phyloP scores from a whole-genome alignment of 1,140 invertebrate species.

The Zelostemma sp. region DNA sequence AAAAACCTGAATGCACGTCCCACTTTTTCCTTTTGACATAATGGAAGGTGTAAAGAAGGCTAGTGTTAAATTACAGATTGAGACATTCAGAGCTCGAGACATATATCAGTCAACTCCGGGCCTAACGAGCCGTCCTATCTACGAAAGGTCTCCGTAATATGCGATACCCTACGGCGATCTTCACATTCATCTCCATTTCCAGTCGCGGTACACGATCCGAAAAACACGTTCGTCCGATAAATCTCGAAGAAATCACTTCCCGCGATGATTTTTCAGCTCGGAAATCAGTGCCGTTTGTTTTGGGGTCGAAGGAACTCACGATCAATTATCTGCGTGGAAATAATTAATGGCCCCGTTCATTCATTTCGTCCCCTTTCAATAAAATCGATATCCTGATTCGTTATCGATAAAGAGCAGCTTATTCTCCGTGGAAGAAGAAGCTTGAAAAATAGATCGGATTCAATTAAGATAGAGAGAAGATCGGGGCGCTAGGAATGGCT shows the following conservation, averaged over 20 bases:
- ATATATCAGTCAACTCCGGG: background rate
- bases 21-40: slow-evolving; percentile 1
- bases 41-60: slow-evolving; percentile 3
- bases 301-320: background rate
- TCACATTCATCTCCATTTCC: slow-evolving; percentile 2
- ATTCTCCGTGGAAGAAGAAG: background rate
- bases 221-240: background rate
- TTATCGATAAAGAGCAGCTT: slow-evolving; percentile 1
- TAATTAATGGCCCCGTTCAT: background rate
- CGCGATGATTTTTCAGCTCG: background rate
- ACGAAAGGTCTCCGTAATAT: slow-evolving; percentile 8
- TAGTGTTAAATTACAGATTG: slow-evolving; percentile 8
- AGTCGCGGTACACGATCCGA: background rate
- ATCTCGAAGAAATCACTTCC: background rate
- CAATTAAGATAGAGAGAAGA: background rate
- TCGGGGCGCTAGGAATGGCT: background rate
- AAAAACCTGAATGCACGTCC: too few species aligned
- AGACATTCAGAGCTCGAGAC: slow-evolving; percentile 5
- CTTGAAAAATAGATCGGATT: slow-evolving; percentile 1
- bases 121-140: background rate
- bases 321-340: background rate
- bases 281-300: background rate
- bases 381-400: background rate
- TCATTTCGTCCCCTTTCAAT: background rate
- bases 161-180: slow-evolving; percentile 1